Percentiles rank a stretch among this genome's conserved stretches.
Conservation (phyloP, 2,888 invertebrate genomes). For the Erebia palarica region DNA sequence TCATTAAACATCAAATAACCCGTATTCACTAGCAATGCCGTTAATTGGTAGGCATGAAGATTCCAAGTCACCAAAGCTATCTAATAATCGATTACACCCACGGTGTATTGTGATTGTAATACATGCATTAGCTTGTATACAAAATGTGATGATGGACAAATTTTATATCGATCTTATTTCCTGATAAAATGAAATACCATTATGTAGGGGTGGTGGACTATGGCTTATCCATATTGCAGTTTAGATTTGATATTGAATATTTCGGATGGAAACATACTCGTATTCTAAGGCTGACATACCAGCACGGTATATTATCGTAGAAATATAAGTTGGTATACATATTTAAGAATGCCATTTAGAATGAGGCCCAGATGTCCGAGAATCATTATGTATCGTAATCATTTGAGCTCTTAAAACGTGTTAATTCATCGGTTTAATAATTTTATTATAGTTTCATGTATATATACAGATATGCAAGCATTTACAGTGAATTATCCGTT, state of each 20-base stretch:
- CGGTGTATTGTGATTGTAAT: conserved; percentile 53
- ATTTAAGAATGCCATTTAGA: too few species aligned
- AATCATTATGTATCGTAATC: too few species aligned
- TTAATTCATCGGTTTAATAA: too few species aligned
- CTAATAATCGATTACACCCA: conserved; percentile 48
- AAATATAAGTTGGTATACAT: too few species aligned
- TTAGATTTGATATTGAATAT: conserved; percentile 11
- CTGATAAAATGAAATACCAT: conserved; percentile 17
- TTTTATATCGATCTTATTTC: conserved; percentile 29
- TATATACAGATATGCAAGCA: too few species aligned
- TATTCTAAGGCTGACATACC: background rate
- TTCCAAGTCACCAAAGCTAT: conserved; percentile 13
- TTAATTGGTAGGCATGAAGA: conserved; percentile 15
- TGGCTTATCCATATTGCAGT: conserved; percentile 9
- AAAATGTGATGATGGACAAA: conserved; percentile 35
- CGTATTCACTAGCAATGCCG: conserved; percentile 13
- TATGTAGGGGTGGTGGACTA: conserved; percentile 10
- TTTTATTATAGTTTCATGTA: too few species aligned
- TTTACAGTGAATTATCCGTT: too few species aligned
- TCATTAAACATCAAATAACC: conserved; percentile 20
- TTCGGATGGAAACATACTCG: background rate
- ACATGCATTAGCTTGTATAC: conserved; percentile 40
- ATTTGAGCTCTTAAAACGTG: too few species aligned
- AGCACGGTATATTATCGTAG: background rate
- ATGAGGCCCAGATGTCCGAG: too few species aligned